phyloP scores from a whole-genome alignment of 2,113 vertebrate species.

The Mobula birostris region DNA sequence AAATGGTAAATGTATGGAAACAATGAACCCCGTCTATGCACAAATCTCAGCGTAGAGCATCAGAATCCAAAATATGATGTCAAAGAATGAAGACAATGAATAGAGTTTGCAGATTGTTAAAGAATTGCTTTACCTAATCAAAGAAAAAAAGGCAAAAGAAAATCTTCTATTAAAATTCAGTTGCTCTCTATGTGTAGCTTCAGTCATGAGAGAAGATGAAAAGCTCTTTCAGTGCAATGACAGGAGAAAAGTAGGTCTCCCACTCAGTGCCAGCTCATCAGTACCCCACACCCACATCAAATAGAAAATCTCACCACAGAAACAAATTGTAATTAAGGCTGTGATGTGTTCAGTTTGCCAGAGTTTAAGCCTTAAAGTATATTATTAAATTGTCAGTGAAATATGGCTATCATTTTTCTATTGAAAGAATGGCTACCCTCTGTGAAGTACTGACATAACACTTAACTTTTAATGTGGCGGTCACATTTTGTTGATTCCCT shows the following conservation, averaged over 20 bases:
- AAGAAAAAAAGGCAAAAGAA: neutral
- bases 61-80: neutral
- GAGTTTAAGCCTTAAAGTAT: conserved; percentile 24
- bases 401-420: conserved; percentile 31
- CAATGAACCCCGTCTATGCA: neutral
- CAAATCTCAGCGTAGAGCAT: neutral
- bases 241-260: conserved; percentile 22
- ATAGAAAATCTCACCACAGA: conserved; percentile 18
- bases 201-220: conserved; percentile 30
- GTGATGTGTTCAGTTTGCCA: conserved; percentile 3
- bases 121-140: conserved; percentile 21
- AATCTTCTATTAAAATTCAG: neutral
- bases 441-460: neutral
- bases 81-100: neutral
- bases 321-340: conserved; percentile 32
- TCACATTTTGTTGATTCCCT: neutral
- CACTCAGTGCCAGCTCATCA: conserved; percentile 36
- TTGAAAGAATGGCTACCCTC: neutral
- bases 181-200: neutral
- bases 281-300: conserved; percentile 32
- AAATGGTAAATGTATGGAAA: neutral
- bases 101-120: neutral
- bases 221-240: conserved; percentile 28
- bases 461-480: conserved; percentile 4
- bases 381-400: conserved; percentile 36